Base-by-base conservation (phyloP, 30 jellyfish, hydroid and myxozoan genomes). In the Hydractinia echinata region DNA sequence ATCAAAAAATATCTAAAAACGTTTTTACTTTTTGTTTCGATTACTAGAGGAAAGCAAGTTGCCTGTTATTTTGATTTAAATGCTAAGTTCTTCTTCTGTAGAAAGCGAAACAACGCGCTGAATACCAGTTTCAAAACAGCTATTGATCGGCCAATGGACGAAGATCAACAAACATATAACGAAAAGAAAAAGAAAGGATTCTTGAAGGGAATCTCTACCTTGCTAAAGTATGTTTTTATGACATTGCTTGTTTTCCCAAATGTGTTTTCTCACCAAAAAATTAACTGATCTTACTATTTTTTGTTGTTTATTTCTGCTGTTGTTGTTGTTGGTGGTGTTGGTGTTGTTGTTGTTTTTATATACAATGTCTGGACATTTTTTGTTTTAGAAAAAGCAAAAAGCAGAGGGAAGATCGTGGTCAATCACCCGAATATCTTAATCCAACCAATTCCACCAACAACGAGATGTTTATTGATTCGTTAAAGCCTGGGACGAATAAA, bases 141-240 rank as follows among this genome's bases (percentile, higher is more conserved):
- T 1, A n/a, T 61, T 21, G 74, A 56, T 55, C 20, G 79, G n/a
- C 7, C 74, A 2, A 30, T 30, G 44, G 2, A 30, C 44, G 44
- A 30, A 30, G 44, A 30, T 30, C 74, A 64, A 64, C 51, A 64
- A 7, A 44, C 19, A 2, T n/a, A 64, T n/a, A 84, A 83, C 55
- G 80, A 76, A 53, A 94, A 83, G 74, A 88, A 88, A 76, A 88
- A 79, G 74, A 52, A 88, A 13, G 96, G 96, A 7, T 79, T 94
- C 61, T 78, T 94, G 79, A 94, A 94, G 83, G 99, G 99, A 72
- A 68, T 94, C 44, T 95, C 96, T 30, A 87, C 81, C 54, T 70
- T 94, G 15, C 73, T 94, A n/a, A 92, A 92, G 98, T 92, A 61
- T 55, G 95, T 66, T 8, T 16, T 1, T 64, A n/a, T 64, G 19